Conservation (phyloP, 2,797 vertebrate species). For the Hypotaenidia okinawae region DNA sequence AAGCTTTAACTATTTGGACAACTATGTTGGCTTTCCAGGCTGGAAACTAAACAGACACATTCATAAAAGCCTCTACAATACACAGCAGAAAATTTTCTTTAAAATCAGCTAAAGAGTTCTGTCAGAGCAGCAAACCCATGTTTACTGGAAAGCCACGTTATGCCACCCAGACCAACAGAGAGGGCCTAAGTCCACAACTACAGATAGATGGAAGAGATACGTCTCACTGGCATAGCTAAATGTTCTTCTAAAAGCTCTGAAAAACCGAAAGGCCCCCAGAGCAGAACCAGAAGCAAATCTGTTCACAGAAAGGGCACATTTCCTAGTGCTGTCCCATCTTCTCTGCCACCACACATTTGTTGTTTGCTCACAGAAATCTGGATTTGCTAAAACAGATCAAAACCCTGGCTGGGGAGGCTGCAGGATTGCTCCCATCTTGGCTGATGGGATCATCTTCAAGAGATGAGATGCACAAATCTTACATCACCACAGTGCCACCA, state of each 20-base stretch:
- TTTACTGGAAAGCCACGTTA: not conserved
- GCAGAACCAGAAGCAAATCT: not conserved
- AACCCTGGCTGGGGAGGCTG: not conserved
- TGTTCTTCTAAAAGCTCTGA: not conserved
- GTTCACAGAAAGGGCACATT: not conserved
- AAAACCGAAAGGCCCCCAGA: not conserved
- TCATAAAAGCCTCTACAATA: not conserved
- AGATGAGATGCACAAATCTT: not conserved
- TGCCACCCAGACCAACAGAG: not conserved
- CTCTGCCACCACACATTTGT: not conserved
- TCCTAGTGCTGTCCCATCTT: not conserved
- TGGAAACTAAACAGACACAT: not conserved
- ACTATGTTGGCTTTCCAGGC: not conserved
- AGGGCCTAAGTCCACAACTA: not conserved
- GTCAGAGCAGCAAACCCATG: not conserved
- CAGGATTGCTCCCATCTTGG: not conserved
- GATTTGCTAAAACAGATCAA: not conserved
- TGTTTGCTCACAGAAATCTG: not conserved
- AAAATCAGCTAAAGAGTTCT: not conserved
- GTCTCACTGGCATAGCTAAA: not conserved
- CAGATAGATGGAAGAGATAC: not conserved
- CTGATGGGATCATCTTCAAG: not conserved
- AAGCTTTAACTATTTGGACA: not conserved
- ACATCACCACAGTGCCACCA: not conserved
- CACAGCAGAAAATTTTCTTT: not conserved